These are phyloP conservation scores for Balearica regulorum DNA, from an alignment of 2,797 vertebrate species.

Conservation along the genomic window DNA sequence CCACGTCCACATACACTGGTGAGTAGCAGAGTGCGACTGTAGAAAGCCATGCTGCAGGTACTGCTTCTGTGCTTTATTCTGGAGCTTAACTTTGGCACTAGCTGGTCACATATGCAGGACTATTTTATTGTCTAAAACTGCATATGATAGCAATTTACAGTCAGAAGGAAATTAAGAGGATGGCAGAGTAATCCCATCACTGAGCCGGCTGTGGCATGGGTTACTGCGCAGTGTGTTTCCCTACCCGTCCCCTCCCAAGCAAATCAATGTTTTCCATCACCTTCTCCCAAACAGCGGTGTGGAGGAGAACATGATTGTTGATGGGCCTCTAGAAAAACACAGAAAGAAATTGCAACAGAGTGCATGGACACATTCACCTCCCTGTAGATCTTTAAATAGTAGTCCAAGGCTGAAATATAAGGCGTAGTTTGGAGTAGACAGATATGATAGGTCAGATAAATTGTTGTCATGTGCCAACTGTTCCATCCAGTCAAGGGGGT, in stretches of 20 bases:
- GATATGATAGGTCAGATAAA: neutral
- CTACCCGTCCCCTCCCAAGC: neutral
- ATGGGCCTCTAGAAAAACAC: neutral
- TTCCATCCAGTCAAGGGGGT: neutral
- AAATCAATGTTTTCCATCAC: neutral
- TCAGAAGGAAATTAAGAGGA: neutral
- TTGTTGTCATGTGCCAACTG: fast-evolving
- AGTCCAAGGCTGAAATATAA: neutral
- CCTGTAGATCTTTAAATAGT: neutral
- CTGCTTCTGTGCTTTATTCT: neutral
- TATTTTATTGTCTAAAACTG: neutral
- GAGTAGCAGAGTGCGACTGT: fast-evolving
- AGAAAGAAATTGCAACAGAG: neutral
- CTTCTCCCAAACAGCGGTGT: neutral
- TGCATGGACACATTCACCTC: neutral
- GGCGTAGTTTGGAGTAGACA: neutral
- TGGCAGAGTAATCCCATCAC: neutral
- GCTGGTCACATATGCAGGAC: neutral
- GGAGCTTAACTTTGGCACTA: neutral
- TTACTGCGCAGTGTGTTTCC: neutral
- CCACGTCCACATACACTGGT: neutral
- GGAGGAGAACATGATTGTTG: neutral
- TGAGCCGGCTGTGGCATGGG: neutral
- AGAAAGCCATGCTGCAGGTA: neutral
- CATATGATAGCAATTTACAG: neutral